These are phyloP conservation scores for Apamea anceps DNA, from an alignment of 2,888 invertebrate genomes.

Conservation along the genomic window DNA sequence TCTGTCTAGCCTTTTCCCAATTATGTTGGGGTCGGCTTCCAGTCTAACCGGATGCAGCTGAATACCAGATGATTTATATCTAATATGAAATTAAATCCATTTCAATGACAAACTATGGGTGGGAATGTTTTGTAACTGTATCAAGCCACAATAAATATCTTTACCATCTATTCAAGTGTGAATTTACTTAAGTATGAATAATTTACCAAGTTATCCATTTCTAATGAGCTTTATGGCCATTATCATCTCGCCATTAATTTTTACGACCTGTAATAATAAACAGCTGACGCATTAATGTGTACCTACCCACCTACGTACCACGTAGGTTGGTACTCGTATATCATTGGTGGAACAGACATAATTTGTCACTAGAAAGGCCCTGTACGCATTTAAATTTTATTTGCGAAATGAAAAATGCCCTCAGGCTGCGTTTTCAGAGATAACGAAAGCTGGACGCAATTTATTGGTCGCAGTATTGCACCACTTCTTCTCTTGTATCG, in stretches of 20 bases:
- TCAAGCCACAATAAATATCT: background rate
- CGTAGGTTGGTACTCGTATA: background rate
- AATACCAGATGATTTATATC: background rate
- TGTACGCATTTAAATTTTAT: constrained; percentile 7
- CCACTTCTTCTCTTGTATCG: background rate
- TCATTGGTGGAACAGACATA: constrained; percentile 23
- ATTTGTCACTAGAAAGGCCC: constrained; percentile 16
- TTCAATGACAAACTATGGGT: background rate
- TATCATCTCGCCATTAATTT: constrained; percentile 47
- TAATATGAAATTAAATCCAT: background rate
- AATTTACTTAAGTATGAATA: constrained; percentile 1
- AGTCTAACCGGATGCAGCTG: too few relatives aligned
- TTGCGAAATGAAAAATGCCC: constrained; percentile 17
- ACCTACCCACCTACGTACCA: background rate
- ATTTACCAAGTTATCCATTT: constrained; percentile 23
- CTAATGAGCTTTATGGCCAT: constrained; percentile 22
- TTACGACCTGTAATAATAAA: constrained; percentile 39
- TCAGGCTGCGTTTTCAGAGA: constrained; percentile 27
- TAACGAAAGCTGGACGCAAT: constrained; percentile 15
- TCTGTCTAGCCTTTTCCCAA: too few relatives aligned
- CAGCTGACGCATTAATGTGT: constrained; percentile 46
- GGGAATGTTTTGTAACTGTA: background rate
- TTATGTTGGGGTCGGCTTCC: too few relatives aligned
- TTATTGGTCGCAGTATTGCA: background rate
- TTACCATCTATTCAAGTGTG: constrained; percentile 10